Percentiles rank a stretch among this genome's conserved stretches.
Evolutionary conservation across 2,113 vertebrate genomes (phyloP).

Genomic region (Ceratotherium simum): DNA sequence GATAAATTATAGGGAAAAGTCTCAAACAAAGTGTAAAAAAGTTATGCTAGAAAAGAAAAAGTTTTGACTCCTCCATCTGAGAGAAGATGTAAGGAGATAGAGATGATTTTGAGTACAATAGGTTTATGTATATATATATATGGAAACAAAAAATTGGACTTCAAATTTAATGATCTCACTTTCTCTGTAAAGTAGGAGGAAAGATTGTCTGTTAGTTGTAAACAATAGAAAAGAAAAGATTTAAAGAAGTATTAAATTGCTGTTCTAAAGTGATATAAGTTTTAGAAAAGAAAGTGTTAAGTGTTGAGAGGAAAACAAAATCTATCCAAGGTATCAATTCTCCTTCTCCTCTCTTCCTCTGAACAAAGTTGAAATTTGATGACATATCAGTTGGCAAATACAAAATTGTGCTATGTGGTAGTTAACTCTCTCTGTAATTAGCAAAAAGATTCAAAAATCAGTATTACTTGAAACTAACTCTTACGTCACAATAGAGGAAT

Average conservation of each 20-base stretch:
- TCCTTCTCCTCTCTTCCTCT: background rate
- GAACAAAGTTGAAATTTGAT: slow-evolving; percentile 47
- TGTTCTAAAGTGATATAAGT: background rate
- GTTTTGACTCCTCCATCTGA: background rate
- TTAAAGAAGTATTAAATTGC: background rate
- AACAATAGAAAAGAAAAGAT: background rate
- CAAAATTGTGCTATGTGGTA: background rate
- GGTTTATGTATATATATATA: no score
- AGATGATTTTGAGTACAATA: background rate
- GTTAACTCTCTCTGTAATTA: slow-evolving; percentile 27
- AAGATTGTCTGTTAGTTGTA: background rate
- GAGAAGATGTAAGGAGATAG: background rate
- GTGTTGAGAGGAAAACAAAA: background rate
- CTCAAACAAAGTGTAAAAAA: background rate
- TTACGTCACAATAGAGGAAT: background rate
- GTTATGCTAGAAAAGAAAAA: background rate
- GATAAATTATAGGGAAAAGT: background rate
- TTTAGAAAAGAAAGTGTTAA: background rate
- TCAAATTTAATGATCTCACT: background rate
- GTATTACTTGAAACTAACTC: slow-evolving; percentile 11
- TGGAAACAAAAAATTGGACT: background rate
- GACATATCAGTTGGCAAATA: background rate
- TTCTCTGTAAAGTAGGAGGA: background rate
- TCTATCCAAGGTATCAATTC: background rate
- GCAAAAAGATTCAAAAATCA: background rate